These are phyloP conservation scores for Thalpophila matura DNA, from an alignment of 2,888 invertebrate genomes.

Conservation along the genomic window DNA sequence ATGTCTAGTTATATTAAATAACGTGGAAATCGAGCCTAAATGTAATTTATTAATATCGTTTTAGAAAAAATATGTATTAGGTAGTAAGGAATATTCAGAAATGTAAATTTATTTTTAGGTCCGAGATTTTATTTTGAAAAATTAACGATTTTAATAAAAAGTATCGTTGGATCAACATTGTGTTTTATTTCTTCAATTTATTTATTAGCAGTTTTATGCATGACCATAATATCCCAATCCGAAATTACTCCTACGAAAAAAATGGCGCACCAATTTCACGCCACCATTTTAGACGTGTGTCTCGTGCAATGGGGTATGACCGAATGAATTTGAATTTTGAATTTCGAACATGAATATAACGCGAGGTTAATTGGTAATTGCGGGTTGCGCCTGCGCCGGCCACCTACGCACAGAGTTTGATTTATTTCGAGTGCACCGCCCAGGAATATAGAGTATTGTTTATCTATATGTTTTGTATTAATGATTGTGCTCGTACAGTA, in stretches of 20 bases:
- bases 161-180: conserved; percentile 58
- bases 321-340: conserved; percentile 82
- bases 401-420: conserved; percentile 84
- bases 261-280: conserved; percentile 68
- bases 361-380: conserved; percentile 87
- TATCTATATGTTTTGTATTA: conserved; percentile 68
- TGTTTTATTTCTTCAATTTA: conserved; percentile 31
- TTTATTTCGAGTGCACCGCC: conserved; percentile 83
- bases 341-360: conserved; percentile 72
- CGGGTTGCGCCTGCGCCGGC: conserved; percentile 75
- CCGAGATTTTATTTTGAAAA: conserved; percentile 70
- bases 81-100: conserved; percentile 30
- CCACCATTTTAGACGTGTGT: conserved; percentile 72
- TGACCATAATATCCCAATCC: background rate
- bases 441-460: conserved; percentile 79
- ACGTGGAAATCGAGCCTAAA: conserved; percentile 58
- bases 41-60: conserved; percentile 37
- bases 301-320: conserved; percentile 67
- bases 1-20: conserved; percentile 36
- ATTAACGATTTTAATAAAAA: conserved; percentile 67
- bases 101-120: conserved; percentile 58
- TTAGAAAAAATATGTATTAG: conserved; percentile 29
- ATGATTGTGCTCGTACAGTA: conserved; percentile 56
- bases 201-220: background rate
- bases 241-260: conserved; percentile 26